phyloP scores from a whole-genome alignment of 2,113 vertebrate genomes.

The Oreochromis spilurus region DNA sequence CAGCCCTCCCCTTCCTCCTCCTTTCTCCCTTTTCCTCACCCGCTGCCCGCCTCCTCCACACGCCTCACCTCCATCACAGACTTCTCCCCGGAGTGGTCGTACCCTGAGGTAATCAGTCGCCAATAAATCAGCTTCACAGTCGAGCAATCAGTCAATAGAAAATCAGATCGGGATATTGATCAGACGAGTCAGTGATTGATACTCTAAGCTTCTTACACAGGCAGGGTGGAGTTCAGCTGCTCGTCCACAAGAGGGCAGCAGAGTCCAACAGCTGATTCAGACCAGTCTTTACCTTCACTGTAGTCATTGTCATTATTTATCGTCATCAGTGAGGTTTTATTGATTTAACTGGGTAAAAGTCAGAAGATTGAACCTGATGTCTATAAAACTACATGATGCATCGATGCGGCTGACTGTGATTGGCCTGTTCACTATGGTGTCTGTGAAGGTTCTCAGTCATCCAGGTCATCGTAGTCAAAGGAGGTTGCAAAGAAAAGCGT shows the following conservation, averaged over 20 bases:
- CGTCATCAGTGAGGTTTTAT: not conserved
- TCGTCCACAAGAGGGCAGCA: not conserved
- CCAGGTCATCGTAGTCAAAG: too few relatives aligned
- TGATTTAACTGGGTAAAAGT: not conserved
- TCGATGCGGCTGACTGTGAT: fast-evolving
- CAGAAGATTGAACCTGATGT: not conserved
- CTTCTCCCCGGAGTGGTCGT: conserved; percentile 91
- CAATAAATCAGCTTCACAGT: not conserved
- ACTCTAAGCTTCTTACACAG: fast-evolving
- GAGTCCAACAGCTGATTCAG: not conserved
- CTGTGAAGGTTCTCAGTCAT: too few relatives aligned
- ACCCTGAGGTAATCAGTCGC: conserved; percentile 77
- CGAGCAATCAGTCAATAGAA: not conserved
- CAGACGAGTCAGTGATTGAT: not conserved
- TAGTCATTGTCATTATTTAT: not conserved
- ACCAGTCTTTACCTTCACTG: fast-evolving
- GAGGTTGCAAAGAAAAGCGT: too few relatives aligned
- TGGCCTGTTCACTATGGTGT: not conserved
- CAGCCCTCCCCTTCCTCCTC: conserved; percentile 58
- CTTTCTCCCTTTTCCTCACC: conserved; percentile 54
- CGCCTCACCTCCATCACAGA: conserved; percentile 79
- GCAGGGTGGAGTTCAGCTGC: not conserved
- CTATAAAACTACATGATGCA: fast-evolving
- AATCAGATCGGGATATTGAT: not conserved
- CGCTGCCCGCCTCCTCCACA: conserved; percentile 8